Base-by-base conservation (phyloP, 2,888 invertebrate genomes). In the Halictus ligatus region DNA sequence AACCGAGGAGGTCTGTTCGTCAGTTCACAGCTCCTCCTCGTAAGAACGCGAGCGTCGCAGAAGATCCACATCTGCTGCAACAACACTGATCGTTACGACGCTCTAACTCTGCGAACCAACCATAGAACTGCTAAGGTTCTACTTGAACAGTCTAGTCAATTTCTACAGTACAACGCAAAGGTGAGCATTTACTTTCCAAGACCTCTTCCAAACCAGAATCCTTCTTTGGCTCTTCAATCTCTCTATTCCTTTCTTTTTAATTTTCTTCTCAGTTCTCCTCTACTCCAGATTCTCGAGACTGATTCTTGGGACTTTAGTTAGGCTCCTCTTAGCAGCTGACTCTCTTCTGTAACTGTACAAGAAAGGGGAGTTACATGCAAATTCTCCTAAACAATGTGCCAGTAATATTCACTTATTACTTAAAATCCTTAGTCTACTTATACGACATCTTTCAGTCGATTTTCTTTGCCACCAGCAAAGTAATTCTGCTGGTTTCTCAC, bases 41-140 rank as follows among this genome's bases (percentile, higher is more conserved):
- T 15, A 80, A 79, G 72, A 86, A 75, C 86, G 73, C 78, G 72
- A 78, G 84, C 88, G 89, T 91, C 54, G 78, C 81, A 81, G 78
- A 35, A 8, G 29, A 60, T 50, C 18, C 21, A 25, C 54, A n/a
- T 12, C n/a, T 29, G 29, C 50, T 29, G 4, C n/a, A 54, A 10
- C 54, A n/a, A 54, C 54, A 54, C 21, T 21, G 35, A 18, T 76
- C 15, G 58, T 29, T 48, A 4, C 3, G 35, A n/a, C 35, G 25
- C 54, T 75, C 29, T 6, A 64, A 35, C 71, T 35, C 29, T 84
- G 64, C 64, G 7, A 29, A 64, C 80, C 79, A 67, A 43, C 64
- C 83, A 78, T 88, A 91, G 91, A 92, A 92, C 90, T 90, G n/a
- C 60, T 12, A 64, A 77, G 84, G 91, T 92, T 92, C 91, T 91